A percentile compares a stretch with the other conserved stretches of the same genome.
Evolutionary conservation across 2,113 vertebrate species (phyloP).

Genomic region (Urocitellus parryii): DNA sequence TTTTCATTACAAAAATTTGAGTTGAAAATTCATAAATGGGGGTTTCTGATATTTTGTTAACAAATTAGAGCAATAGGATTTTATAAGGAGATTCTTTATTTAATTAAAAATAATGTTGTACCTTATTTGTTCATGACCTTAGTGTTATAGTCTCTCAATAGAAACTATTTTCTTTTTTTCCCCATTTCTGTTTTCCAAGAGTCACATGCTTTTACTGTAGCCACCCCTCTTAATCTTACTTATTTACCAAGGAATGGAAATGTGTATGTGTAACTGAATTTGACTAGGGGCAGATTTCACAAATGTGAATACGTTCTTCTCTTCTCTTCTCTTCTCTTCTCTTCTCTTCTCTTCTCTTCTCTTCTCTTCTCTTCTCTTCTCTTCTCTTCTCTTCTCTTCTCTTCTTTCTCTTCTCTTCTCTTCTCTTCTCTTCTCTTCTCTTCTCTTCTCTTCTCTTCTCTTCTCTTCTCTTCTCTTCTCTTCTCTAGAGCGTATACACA

Average conservation of each 20-base stretch:
- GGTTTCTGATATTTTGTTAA: neutral
- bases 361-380: accelerated
- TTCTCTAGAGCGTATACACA: too few species aligned
- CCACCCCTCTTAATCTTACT: neutral
- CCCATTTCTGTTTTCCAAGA: neutral
- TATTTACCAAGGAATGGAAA: neutral
- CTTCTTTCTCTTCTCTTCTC: accelerated
- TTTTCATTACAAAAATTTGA: neutral
- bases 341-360: accelerated
- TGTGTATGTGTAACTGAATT: neutral
- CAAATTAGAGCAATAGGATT: neutral
- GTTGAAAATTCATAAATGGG: slow-evolving; percentile 8
- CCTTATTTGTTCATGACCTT: neutral
- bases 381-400: accelerated
- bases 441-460: too few species aligned
- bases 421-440: too few species aligned
- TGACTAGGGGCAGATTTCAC: neutral
- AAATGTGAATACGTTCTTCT: neutral
- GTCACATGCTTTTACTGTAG: neutral
- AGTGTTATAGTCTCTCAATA: neutral
- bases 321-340: too few species aligned
- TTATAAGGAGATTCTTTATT: slow-evolving; percentile 1
- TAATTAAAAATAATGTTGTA: slow-evolving; percentile 52
- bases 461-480: too few species aligned
- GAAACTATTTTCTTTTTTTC: too few species aligned